These are phyloP conservation scores for Electrona antarctica DNA, from an alignment of 2,113 vertebrate genomes.

Conservation along the genomic window DNA sequence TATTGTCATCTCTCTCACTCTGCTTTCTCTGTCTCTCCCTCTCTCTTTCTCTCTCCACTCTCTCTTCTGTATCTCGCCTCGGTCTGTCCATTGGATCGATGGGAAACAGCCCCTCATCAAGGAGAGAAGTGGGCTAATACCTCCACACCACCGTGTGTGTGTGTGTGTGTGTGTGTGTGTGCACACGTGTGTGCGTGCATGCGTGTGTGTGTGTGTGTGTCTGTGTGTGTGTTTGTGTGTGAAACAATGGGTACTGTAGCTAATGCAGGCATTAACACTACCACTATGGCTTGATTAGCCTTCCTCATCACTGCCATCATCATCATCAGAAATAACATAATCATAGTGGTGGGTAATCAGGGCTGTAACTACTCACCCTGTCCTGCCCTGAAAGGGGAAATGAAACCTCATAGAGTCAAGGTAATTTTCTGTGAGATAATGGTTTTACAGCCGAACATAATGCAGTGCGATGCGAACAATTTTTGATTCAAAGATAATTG, in stretches of 20 bases:
- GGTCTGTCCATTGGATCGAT: not conserved
- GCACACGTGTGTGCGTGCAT: not conserved
- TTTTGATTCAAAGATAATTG: too few species aligned
- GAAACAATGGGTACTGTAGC: not conserved
- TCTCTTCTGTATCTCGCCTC: not conserved
- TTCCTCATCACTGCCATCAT: not conserved
- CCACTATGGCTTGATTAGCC: constrained; percentile 1
- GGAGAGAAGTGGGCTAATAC: not conserved
- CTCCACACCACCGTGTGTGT: not conserved
- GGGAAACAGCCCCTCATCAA: not conserved
- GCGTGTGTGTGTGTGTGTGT: not conserved
- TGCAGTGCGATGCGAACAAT: too few species aligned
- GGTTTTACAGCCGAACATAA: not conserved
- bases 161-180: not conserved
- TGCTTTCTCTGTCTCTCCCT: not conserved
- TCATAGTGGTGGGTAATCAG: not conserved
- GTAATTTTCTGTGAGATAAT: too few species aligned
- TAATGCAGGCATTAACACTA: not conserved
- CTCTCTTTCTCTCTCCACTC: not conserved
- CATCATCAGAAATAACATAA: constrained; percentile 2
- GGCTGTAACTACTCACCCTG: not conserved
- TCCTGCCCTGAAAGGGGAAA: not conserved
- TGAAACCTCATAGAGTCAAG: not conserved
- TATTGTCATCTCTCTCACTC: not conserved
- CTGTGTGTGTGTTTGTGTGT: not conserved